Conservation (phyloP, 2,888 invertebrate species). For the Tolmerus cingulatus region DNA sequence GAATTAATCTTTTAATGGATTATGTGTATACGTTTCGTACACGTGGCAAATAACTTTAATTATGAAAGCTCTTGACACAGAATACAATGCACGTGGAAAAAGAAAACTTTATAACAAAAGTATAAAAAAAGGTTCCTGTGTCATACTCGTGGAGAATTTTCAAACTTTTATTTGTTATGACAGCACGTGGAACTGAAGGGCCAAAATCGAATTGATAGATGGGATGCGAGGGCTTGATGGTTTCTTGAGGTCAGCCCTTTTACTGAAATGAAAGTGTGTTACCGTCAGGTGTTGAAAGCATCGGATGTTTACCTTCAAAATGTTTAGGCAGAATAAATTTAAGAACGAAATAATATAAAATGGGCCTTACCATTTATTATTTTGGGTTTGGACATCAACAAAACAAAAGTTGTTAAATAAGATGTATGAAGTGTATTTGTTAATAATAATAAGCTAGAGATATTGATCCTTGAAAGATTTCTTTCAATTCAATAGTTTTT, state of each 20-base stretch:
- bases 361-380: not conserved
- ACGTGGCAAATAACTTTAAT: not conserved
- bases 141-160: not conserved
- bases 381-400: not conserved
- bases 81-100: not conserved
- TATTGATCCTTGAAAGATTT: too few relatives aligned
- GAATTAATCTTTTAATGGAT: not conserved
- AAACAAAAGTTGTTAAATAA: too few relatives aligned
- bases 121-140: not conserved
- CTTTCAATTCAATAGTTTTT: too few relatives aligned
- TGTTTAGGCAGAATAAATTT: not conserved
- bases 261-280: not conserved
- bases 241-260: not conserved
- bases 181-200: not conserved
- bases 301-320: not conserved
- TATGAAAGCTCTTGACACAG: not conserved
- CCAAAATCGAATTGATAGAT: not conserved
- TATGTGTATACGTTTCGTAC: not conserved
- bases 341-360: not conserved
- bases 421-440: too few relatives aligned
- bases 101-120: not conserved
- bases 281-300: not conserved
- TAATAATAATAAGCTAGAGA: too few relatives aligned
- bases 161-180: not conserved
- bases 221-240: not conserved